phyloP scores from a whole-genome alignment of 2,888 invertebrate genomes.

The Cetonia aurata region DNA sequence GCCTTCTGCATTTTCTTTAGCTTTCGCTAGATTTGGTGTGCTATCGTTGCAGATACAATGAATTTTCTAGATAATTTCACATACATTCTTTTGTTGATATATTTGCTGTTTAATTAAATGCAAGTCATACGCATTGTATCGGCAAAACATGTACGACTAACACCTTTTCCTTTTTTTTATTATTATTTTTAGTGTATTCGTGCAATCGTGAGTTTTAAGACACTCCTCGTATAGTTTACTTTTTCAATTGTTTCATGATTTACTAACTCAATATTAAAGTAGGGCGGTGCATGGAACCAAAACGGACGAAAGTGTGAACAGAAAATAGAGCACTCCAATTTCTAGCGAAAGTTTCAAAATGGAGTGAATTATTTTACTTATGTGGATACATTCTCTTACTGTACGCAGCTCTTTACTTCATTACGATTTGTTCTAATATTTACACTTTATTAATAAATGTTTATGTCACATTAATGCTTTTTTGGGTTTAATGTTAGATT shows the following conservation, averaged over 20 bases:
- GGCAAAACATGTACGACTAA: slow-evolving; percentile 33
- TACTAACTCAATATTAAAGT: slow-evolving; percentile 43
- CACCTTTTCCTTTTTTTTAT: slow-evolving; percentile 18
- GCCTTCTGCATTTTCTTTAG: slow-evolving; percentile 60
- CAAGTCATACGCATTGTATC: slow-evolving; percentile 10
- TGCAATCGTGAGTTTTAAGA: slow-evolving; percentile 38
- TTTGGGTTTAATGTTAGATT: slow-evolving; percentile 67
- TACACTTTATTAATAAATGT: slow-evolving; percentile 68
- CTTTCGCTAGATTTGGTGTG: slow-evolving; percentile 64
- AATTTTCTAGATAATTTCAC: neutral
- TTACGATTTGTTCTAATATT: slow-evolving; percentile 64
- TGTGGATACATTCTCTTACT: slow-evolving; percentile 52
- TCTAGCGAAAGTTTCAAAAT: slow-evolving; percentile 52
- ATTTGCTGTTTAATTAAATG: neutral
- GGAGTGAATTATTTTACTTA: slow-evolving; percentile 49
- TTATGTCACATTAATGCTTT: slow-evolving; percentile 67
- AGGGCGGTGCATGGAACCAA: slow-evolving; percentile 46
- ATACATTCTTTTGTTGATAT: neutral
- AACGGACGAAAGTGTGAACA: slow-evolving; percentile 2
- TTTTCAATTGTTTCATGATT: slow-evolving; percentile 35
- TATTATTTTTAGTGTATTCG: slow-evolving; percentile 12
- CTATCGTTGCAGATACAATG: slow-evolving; percentile 37
- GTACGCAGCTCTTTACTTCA: slow-evolving; percentile 56
- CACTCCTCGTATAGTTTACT: slow-evolving; percentile 16
- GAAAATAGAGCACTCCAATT: slow-evolving; percentile 44